Conservation (phyloP, 2,888 invertebrate species). For the Pegoplata infirma region DNA sequence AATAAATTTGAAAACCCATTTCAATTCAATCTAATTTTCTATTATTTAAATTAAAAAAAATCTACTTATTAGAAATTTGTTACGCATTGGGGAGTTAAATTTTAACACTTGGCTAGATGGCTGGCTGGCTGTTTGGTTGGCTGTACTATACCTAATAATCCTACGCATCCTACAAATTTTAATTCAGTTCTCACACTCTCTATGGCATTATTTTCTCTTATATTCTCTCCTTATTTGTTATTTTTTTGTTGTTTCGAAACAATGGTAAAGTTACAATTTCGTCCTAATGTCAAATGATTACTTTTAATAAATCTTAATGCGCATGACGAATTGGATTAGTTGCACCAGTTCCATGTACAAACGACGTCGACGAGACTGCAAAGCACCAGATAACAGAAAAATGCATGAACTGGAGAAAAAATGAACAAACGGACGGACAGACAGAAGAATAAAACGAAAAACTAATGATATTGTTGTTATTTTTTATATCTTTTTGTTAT, state of each 20-base stretch:
- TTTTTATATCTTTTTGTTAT: slow-evolving; percentile 40
- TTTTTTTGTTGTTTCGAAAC: slow-evolving; percentile 58
- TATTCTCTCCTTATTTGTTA: background rate
- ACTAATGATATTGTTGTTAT: slow-evolving; percentile 46
- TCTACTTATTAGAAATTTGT: slow-evolving; percentile 66
- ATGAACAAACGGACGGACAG: background rate
- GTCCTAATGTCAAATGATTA: slow-evolving; percentile 79
- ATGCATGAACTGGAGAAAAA: slow-evolving; percentile 15
- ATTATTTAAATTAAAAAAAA: slow-evolving; percentile 2
- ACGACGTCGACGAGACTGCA: background rate
- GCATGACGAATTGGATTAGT: slow-evolving; percentile 77
- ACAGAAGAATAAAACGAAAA: background rate
- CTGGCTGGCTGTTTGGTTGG: too few species aligned
- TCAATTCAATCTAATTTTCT: slow-evolving; percentile 21
- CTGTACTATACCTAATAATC: slow-evolving; percentile 15
- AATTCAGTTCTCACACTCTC: slow-evolving; percentile 51
- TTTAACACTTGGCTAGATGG: slow-evolving; percentile 56
- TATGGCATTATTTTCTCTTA: slow-evolving; percentile 15
- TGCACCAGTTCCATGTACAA: slow-evolving; percentile 63
- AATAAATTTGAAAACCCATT: slow-evolving; percentile 39
- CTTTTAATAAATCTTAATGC: slow-evolving; percentile 78
- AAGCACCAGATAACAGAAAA: slow-evolving; percentile 27
- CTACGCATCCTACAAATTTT: background rate
- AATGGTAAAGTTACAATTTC: slow-evolving; percentile 71
- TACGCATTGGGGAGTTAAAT: slow-evolving; percentile 72